These are phyloP conservation scores for Centropus bengalensis DNA, from an alignment of 2,113 vertebrate species.

Conservation along the genomic window DNA sequence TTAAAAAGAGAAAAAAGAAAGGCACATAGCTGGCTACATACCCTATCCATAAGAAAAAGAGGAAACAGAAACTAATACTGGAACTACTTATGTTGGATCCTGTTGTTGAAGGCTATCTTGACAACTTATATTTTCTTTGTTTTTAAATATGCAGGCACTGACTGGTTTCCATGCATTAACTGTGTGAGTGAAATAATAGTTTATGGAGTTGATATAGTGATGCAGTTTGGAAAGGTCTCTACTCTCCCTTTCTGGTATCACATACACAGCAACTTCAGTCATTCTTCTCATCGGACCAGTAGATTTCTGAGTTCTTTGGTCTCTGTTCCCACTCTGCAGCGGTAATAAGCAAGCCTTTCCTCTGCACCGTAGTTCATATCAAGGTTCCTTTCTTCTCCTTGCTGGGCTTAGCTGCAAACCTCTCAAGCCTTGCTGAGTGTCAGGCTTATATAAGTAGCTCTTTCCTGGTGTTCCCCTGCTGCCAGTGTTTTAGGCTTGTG, in stretches of 20 bases:
- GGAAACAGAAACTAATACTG: not conserved
- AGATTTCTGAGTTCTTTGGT: not conserved
- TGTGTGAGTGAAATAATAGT: not conserved
- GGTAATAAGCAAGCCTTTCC: not conserved
- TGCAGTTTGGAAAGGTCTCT: not conserved
- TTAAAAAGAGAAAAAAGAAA: not conserved
- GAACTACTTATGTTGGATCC: not conserved
- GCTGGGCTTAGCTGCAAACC: not conserved
- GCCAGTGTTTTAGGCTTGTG: not conserved
- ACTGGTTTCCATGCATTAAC: not conserved
- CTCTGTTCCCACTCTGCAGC: not conserved
- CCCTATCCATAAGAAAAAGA: not conserved
- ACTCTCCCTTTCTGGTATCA: rapidly evolving
- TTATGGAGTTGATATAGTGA: not conserved
- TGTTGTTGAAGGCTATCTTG: not conserved
- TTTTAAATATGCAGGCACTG: not conserved
- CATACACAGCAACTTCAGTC: not conserved
- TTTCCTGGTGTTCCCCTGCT: not conserved
- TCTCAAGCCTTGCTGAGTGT: not conserved
- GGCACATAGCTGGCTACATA: not conserved
- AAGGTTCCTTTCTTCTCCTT: not conserved
- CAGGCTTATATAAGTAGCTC: not conserved
- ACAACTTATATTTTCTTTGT: not conserved
- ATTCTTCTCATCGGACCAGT: not conserved
- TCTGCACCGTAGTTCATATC: not conserved